Base-by-base conservation (phyloP, 1,140 invertebrate genomes). In the Heliconius hermathena region DNA sequence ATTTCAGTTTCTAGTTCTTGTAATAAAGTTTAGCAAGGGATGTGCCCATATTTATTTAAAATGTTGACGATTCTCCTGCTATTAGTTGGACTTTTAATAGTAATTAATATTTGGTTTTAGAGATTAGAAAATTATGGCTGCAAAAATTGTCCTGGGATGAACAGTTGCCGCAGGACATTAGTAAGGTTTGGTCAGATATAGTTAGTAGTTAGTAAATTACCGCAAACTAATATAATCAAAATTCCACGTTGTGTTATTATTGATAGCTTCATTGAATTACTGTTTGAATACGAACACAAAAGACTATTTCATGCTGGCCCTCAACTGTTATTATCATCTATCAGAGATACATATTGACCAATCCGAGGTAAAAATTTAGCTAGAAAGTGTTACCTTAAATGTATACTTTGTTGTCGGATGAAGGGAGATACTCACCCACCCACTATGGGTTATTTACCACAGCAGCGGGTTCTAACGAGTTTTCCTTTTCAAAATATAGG, bases 91-190 rank as follows among this genome's bases (percentile, higher is more conserved):
- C 26, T 26, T 26, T 26, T 26, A 26, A 26, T 26, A 26, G 26
- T 26, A 26, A 26, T 26, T 26, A 26, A 26, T 26, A 26, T 26
- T 26, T 26, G 26, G 26, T 1, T 26, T 1, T 26, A 26, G 26
- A 26, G 26, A 1, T 26, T 26, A 26, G 26, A 26, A 1, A 26
- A 26, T 26, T 26, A 26, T 26, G 26, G 26, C 26, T 26, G 26
- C 26, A 26, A 26, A 26, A 84, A 72, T 36, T 84, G 36, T 80
- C 57, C 38, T 81, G 81, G 79, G 79, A 84, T 81, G 78, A 82
- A 13, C 29, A 33, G 36, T 71, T 84, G 29, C 75, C 77, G 9
- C 20, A 70, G 11, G 74, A 82, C 1, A 60, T 83, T 26, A 41
- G 9, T 71, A 78, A 82, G n/a, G 26, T 26, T 26, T 26, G 26